Conservation (phyloP, 2,888 invertebrate species). For the Amaurobius ferox region DNA sequence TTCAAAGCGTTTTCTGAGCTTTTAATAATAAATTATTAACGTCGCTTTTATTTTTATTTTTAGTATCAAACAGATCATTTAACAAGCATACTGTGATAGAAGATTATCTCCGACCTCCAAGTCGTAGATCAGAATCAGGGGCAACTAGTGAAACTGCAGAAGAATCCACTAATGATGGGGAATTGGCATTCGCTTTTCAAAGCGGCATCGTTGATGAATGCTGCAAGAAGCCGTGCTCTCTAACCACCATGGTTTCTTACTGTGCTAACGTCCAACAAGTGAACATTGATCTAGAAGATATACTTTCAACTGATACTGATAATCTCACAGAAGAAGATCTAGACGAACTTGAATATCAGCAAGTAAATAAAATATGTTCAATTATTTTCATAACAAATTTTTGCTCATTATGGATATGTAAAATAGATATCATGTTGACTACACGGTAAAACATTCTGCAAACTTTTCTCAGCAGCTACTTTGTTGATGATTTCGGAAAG, state of each 20-base stretch:
- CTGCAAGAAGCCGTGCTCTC: constrained; percentile 51
- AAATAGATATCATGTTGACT: too few relatives aligned
- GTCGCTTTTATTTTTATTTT: not conserved
- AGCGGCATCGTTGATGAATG: constrained; percentile 64
- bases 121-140: not conserved
- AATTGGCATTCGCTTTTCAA: not conserved
- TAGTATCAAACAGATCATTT: not conserved
- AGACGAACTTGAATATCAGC: not conserved
- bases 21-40: too few relatives aligned
- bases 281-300: constrained; percentile 43
- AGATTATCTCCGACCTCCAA: constrained; percentile 26
- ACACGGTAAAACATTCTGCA: too few relatives aligned
- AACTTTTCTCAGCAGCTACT: too few relatives aligned
- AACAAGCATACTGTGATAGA: constrained; percentile 31
- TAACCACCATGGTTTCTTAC: constrained; percentile 54
- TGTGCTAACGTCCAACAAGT: constrained; percentile 44
- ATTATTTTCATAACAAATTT: too few relatives aligned
- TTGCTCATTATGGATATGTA: too few relatives aligned
- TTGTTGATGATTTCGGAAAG: too few relatives aligned
- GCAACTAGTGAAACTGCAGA: not conserved
- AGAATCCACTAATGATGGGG: not conserved
- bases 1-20: too few relatives aligned
- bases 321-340: constrained; percentile 37
- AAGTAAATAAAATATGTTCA: not conserved
- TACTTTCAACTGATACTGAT: constrained; percentile 19